Percentiles rank a stretch among this genome's conserved stretches.
Evolutionary conservation across 2,797 vertebrate genomes (phyloP).

Genomic region (Coregonus sp.): DNA sequence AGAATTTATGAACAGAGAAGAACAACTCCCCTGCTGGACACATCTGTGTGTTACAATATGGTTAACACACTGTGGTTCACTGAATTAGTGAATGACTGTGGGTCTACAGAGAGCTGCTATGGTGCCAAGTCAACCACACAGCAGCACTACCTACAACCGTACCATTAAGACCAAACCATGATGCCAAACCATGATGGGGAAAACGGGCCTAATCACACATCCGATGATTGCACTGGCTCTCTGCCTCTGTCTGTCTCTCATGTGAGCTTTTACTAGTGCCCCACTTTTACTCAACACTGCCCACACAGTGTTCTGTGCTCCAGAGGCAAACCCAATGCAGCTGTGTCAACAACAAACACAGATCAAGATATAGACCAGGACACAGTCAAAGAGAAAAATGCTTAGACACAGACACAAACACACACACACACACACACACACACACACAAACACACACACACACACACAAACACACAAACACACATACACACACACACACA

Average conservation of each 20-base stretch:
- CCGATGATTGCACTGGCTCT: slow-evolving; percentile 23
- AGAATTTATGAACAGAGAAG: too few relatives aligned
- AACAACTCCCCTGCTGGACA: too few relatives aligned
- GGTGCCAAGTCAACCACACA: too few relatives aligned
- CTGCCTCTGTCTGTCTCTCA: slow-evolving; percentile 16
- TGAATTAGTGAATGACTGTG: too few relatives aligned
- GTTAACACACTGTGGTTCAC: too few relatives aligned
- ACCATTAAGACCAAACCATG: slow-evolving; percentile 26
- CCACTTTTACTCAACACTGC: slow-evolving; percentile 14
- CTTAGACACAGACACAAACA: not conserved
- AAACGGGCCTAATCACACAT: slow-evolving; percentile 35
- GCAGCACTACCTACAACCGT: too few relatives aligned
- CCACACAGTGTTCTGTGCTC: slow-evolving; percentile 26
- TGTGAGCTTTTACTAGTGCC: slow-evolving; percentile 38
- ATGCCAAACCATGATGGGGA: slow-evolving; percentile 48
- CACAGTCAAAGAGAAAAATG: not conserved
- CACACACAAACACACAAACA: not conserved
- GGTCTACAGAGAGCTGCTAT: too few relatives aligned
- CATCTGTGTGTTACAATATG: too few relatives aligned
- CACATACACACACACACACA: too few relatives aligned
- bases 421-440: too few relatives aligned
- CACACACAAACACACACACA: too few relatives aligned
- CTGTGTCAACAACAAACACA: slow-evolving; percentile 43
- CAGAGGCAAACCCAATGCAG: slow-evolving; percentile 41
- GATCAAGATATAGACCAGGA: not conserved